Conservation (phyloP, 2,888 invertebrate genomes). For the Stratiomys singularior region DNA sequence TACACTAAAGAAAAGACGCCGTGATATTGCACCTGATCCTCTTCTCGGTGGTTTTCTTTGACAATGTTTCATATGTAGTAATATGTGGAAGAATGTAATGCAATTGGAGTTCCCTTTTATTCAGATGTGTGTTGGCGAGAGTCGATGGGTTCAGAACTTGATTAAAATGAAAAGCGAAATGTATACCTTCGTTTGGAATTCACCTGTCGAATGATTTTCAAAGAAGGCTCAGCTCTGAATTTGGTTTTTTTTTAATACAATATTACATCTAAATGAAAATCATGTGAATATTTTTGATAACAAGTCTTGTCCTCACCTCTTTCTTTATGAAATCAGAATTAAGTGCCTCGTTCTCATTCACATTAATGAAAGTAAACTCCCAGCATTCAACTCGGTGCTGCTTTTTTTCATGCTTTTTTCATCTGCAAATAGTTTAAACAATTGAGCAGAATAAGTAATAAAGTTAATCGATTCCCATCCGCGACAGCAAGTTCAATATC, state of each 20-base stretch:
- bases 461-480: slow-evolving; percentile 2
- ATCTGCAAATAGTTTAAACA: not conserved
- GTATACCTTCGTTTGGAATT: not conserved
- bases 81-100: not conserved
- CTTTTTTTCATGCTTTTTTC: not conserved
- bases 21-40: slow-evolving; percentile 37
- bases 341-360: too few species aligned
- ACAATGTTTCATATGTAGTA: not conserved
- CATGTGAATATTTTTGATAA: too few species aligned
- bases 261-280: too few species aligned
- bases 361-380: too few species aligned
- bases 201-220: not conserved
- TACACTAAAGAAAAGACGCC: slow-evolving; percentile 23
- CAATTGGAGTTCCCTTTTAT: not conserved
- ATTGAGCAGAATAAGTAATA: not conserved
- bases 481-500: not conserved
- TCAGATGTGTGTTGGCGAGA: not conserved
- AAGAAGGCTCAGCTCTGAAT: not conserved
- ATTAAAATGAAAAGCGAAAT: not conserved
- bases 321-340: too few species aligned
- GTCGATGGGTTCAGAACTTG: not conserved
- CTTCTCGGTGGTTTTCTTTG: not conserved
- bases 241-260: too few species aligned
- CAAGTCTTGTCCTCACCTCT: too few species aligned
- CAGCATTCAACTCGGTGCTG: too few species aligned